Base-by-base conservation (phyloP, 2,797 vertebrate genomes). In the Ctenosaura bakeri region DNA sequence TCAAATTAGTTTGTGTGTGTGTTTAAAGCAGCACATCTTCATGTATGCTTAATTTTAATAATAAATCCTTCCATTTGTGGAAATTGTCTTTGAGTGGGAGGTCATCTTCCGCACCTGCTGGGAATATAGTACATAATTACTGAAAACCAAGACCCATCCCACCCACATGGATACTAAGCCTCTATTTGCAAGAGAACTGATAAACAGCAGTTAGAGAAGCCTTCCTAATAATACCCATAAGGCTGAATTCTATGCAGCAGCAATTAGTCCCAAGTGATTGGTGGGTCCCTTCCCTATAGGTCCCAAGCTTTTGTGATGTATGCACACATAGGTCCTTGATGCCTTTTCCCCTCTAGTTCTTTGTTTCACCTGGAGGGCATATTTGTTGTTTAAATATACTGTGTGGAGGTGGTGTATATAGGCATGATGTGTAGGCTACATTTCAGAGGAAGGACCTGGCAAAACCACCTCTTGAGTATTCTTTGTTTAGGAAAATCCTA, bases 201-300 rank as follows among this genome's bases (percentile, higher is more conserved):
- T 83, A n/a, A 90, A 62, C 35, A 76, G 92, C 24, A 78, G 71
- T 80, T 85, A 82, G 71, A 35, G 56, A 6, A 64, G 78, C 77
- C 81, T 90, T 81, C 64, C 78, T 77, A 29, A 2, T 56, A 54
- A 82, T 32, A 24, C 24, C n/a, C 38, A 69, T 6, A 26, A 0
- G 42, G 35, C 69, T 88, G 79, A 90, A 90, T 92, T 88, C 76
- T 90, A 79, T 10, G 64, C 85, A 38, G 50, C 32, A 71, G 42
- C 56, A 64, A 29, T 94, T 93, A 71, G 13, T 32, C 20, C 9
- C 87, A 74, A 0, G 0, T 73, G 69, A 74, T 90, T 46, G 10
- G 62, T 54, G 85, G 69, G 50, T 24, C 35, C 46, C 4, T 77
- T 18, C 0, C 29, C 12, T 8, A 10, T 29, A 69, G 66, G 29